Evolutionary conservation across 2,888 invertebrate species (phyloP), one percentile per base, ranked within the genome.

Genomic region (Ectropis crepuscularia): DNA sequence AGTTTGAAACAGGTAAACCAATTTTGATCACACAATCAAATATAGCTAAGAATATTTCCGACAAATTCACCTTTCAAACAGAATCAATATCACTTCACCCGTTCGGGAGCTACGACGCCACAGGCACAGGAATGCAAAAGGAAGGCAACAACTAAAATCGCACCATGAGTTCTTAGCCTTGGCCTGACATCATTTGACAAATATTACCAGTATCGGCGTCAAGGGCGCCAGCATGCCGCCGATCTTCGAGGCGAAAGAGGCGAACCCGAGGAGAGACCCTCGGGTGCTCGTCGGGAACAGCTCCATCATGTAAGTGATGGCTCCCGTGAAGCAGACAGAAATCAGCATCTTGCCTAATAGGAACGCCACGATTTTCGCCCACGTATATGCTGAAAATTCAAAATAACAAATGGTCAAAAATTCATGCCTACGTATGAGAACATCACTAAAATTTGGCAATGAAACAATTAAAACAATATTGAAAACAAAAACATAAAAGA

Each of bases 201-300:
- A 43, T 36, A 5, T 79, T 75, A 90, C 90, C 80, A 91, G 66
- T 69, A 95, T 87, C 12, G 95, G 95, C 39, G 94, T 94, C 65
- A 95, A 93, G 0, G 95, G 95, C 2, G 95, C 94, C 55, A 95
- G 79, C 90, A 95, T 94, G 5, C 94, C 94, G 0, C 95, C 95
- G 41, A 93, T 71, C 57, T 94, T 87, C 12, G 95, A 94, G 6
- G 94, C 89, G 78, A 95, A 93, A 5, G 95, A 90, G 70, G 94
- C 94, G 10, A 93, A 79, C 0, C 94, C 95, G 67, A 95, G 90
- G 51, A 95, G 85, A 0, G 94, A 93, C 49, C 95, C 95, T 37
- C 95, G 84, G 6, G 94, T 86, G 53, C 93, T 94, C 0, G 95
- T 95, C 0, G 95, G 95, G 78, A 95, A 95, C 77, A 95, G 84